These are phyloP conservation scores for Catocala fraxini DNA, from an alignment of 2,888 invertebrate genomes.

Conservation along the genomic window DNA sequence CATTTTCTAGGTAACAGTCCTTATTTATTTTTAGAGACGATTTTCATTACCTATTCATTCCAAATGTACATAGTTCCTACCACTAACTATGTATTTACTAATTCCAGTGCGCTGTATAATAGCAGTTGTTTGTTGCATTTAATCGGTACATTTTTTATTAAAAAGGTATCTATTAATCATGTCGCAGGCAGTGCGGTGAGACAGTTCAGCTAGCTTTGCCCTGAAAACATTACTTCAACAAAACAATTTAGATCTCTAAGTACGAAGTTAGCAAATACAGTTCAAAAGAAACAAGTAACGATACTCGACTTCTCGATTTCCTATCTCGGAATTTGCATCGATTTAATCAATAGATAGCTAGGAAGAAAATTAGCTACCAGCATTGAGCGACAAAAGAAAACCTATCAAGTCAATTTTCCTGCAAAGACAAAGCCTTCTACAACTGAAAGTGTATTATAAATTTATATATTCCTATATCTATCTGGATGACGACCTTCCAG, in stretches of 20 bases:
- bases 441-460: constrained; percentile 13
- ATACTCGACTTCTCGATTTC: neutral
- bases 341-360: constrained; percentile 14
- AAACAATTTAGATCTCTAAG: neutral
- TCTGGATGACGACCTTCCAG: constrained; percentile 31
- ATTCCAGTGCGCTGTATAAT: too few relatives aligned
- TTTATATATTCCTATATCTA: constrained; percentile 19
- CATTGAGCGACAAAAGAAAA: neutral
- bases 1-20: too few relatives aligned
- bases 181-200: too few relatives aligned
- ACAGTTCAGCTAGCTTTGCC: too few relatives aligned
- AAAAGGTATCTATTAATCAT: too few relatives aligned
- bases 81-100: too few relatives aligned
- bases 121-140: too few relatives aligned
- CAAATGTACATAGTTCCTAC: too few relatives aligned
- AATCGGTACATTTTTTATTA: too few relatives aligned
- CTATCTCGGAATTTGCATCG: neutral
- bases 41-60: too few relatives aligned
- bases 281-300: neutral
- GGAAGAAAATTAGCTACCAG: constrained; percentile 4
- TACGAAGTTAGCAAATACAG: neutral
- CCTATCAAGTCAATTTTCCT: neutral
- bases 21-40: too few relatives aligned
- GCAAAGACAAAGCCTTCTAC: constrained; percentile 13
- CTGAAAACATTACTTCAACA: too few relatives aligned